Percentiles rank a stretch among this genome's conserved stretches.
phyloP scores from a whole-genome alignment of 2,888 invertebrate genomes.

The Phrixothrix hirtus region DNA sequence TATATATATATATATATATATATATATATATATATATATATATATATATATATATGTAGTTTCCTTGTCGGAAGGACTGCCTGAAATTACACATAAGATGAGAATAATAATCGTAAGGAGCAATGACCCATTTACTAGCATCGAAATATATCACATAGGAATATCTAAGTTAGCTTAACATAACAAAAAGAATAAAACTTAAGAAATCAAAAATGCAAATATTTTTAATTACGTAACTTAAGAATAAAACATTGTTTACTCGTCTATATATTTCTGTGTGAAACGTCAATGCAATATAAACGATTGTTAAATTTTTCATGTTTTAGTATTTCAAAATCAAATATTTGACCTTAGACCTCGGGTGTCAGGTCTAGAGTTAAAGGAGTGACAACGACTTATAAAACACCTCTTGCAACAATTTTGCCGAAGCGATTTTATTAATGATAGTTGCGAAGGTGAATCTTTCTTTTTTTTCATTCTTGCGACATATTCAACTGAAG shows the following conservation, averaged over 20 bases:
- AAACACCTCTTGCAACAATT: constrained; percentile 23
- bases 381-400: constrained; percentile 17
- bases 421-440: constrained; percentile 19
- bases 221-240: too few relatives aligned
- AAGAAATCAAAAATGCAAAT: too few relatives aligned
- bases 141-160: too few relatives aligned
- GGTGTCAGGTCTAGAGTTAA: constrained; percentile 22
- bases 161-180: too few relatives aligned
- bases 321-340: constrained; percentile 27
- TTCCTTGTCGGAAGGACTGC: too few relatives aligned
- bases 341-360: constrained; percentile 25
- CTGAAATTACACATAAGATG: too few relatives aligned
- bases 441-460: not conserved
- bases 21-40: too few relatives aligned
- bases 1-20: too few relatives aligned
- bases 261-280: constrained; percentile 1
- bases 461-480: not conserved
- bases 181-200: too few relatives aligned
- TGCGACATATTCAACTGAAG: not conserved
- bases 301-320: constrained; percentile 14
- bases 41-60: too few relatives aligned
- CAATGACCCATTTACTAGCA: too few relatives aligned
- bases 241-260: not conserved
- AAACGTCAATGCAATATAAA: constrained; percentile 3
- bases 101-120: too few relatives aligned